These are phyloP conservation scores for Grammomys surdaster DNA, from an alignment of 2,113 vertebrate genomes.

Conservation along the genomic window DNA sequence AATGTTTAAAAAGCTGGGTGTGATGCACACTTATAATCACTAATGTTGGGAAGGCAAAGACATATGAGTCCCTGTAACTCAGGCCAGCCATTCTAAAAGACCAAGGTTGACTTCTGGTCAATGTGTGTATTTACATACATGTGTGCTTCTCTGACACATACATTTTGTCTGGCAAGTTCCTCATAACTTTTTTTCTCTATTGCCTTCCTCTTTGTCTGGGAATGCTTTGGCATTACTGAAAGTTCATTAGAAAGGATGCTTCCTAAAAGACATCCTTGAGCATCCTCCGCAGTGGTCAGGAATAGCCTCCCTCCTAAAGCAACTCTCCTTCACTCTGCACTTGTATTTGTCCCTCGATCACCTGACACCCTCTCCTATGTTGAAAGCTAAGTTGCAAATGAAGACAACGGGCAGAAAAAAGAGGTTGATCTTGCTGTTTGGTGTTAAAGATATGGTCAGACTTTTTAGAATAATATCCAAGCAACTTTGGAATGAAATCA, in stretches of 20 bases:
- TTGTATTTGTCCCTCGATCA: background rate
- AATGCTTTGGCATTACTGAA: background rate
- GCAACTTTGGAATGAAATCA: background rate
- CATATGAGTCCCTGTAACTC: background rate
- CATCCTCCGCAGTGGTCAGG: rapidly evolving
- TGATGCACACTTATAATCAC: background rate
- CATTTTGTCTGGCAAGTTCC: constrained; percentile 2
- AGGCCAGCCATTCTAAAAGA: background rate
- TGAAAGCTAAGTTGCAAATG: constrained; percentile 4
- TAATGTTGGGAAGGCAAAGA: background rate
- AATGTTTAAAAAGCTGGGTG: background rate
- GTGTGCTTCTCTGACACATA: background rate
- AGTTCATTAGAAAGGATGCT: background rate
- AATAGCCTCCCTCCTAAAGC: background rate
- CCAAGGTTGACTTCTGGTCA: background rate
- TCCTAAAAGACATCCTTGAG: background rate
- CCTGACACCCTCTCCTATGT: background rate
- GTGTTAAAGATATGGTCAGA: constrained; percentile 34
- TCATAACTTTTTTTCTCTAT: background rate
- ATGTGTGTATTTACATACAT: background rate
- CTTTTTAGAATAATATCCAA: constrained; percentile 12
- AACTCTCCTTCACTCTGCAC: background rate
- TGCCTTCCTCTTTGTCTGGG: constrained; percentile 6
- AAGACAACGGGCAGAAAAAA: background rate
- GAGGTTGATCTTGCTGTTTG: constrained; percentile 12